A percentile compares a stretch with the other conserved stretches of the same genome.
These are phyloP conservation scores for Bhutanitis thaidina DNA, from an alignment of 2,888 invertebrate genomes.

Conservation along the genomic window DNA sequence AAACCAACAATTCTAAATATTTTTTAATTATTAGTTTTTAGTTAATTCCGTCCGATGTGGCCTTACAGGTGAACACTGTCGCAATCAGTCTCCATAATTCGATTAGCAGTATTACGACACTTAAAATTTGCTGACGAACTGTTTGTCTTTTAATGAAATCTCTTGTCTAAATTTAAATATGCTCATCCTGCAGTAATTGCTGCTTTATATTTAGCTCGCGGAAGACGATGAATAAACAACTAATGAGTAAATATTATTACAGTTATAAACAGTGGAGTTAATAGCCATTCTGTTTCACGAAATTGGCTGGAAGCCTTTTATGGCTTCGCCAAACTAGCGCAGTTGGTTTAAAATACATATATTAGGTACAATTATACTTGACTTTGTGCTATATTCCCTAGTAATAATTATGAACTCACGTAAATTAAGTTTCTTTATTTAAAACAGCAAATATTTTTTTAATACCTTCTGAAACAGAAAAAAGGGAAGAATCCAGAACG, in stretches of 20 bases:
- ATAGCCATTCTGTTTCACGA: slow-evolving; percentile 11
- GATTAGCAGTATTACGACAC: background rate
- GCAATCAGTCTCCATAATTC: too few relatives aligned
- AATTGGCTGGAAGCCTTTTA: slow-evolving; percentile 13
- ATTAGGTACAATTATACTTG: background rate
- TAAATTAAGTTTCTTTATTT: too few relatives aligned
- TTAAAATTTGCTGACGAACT: too few relatives aligned
- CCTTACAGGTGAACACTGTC: too few relatives aligned
- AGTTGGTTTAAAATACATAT: background rate
- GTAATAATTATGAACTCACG: too few relatives aligned
- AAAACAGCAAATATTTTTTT: too few relatives aligned
- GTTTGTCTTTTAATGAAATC: background rate
- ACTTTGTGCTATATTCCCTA: background rate
- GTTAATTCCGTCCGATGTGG: too few relatives aligned
- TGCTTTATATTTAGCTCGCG: background rate
- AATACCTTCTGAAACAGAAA: too few relatives aligned
- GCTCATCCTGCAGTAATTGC: background rate
- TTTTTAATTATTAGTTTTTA: too few relatives aligned
- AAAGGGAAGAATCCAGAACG: too few relatives aligned
- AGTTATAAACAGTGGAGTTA: slow-evolving; percentile 17
- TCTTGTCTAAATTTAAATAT: background rate
- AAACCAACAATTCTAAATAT: too few relatives aligned
- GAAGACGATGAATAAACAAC: slow-evolving; percentile 9
- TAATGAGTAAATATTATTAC: slow-evolving; percentile 13
- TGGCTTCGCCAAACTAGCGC: slow-evolving; percentile 13